Evolutionary conservation across 1,140 invertebrate species (phyloP), one percentile per base, ranked within the genome.

Genomic region (Dermatophagoides farinae): DNA sequence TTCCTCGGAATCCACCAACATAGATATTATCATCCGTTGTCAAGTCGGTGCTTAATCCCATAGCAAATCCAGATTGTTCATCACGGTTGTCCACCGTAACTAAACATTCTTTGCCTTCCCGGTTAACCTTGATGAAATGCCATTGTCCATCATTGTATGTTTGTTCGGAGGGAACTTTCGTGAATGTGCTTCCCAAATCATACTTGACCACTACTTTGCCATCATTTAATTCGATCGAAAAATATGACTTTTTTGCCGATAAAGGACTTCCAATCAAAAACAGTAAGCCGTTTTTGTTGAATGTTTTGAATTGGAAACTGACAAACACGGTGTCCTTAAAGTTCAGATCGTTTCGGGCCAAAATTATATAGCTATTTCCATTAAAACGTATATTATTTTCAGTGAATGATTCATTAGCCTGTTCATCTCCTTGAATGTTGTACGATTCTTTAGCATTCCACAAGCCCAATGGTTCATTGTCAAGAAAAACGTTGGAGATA

Each of bases 401-500:
- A 40, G 78, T 76, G 50, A 77, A 72, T 10, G 79, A 71, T 43
- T 79, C 77, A 23, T 85, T 82, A 68, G 85, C 82, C 8, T 31
- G 31, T 14, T 73, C 68, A 0, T 85, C 83, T 9, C 82, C 84
- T 63, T 80, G 73, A 50, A 80, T 74, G 57, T 88, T 86, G 41
- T 79, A 82, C 46, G 84, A 80, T 40, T 70, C 61, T 9, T 80
- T 74, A 67, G 93, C 93, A 74, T 97, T 97, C 92, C 92, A 97
- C 16, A 97, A 76, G 0, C 91, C 91, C 16, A 97, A 79, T 5
- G 82, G 83, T 14, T 81, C 82, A 38, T 89, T 86, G 18, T 90
- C 90, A 64, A 97, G 84, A 53, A 81, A 78, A 0, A 97, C 71
- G 55, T 90, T 87, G 69, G 97, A 91, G 62, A 97, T 85, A 65